Conservation (phyloP, 2,113 vertebrate genomes). For the Eudorcas thomsonii region DNA sequence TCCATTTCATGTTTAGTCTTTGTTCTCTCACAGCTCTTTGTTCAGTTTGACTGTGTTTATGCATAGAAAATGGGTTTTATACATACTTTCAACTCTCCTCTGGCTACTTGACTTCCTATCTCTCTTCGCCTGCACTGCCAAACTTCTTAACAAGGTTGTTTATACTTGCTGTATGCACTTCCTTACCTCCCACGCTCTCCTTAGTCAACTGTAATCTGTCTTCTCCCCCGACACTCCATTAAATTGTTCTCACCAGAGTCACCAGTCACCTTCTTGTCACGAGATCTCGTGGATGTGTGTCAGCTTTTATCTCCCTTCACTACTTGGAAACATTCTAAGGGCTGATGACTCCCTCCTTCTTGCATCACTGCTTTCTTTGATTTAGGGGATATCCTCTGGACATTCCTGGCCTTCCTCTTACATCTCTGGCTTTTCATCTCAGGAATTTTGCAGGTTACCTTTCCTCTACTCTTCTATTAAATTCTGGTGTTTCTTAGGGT, state of each 20-base stretch:
- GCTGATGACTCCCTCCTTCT: not conserved
- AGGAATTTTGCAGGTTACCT: not conserved
- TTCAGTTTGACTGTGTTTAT: not conserved
- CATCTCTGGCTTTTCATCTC: not conserved
- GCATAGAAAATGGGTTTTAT: not conserved
- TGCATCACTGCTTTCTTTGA: not conserved
- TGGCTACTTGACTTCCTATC: not conserved
- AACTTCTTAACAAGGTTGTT: not conserved
- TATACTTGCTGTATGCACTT: not conserved
- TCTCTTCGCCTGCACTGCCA: not conserved
- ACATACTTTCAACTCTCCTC: not conserved
- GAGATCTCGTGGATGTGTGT: not conserved
- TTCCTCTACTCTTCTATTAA: not conserved
- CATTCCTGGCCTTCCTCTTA: not conserved
- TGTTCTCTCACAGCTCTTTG: not conserved
- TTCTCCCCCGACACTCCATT: not conserved
- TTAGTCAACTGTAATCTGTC: not conserved
- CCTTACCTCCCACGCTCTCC: not conserved
- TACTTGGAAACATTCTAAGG: not conserved
- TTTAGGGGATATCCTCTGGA: not conserved
- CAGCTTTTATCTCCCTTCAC: not conserved
- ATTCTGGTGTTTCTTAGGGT: not conserved
- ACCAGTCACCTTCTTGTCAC: not conserved
- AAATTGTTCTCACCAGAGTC: constrained; percentile 6
- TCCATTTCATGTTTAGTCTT: not conserved